Percentiles rank a stretch among this genome's conserved stretches.
phyloP scores from a whole-genome alignment of 2,797 vertebrate species.

The Sardinella longiceps region DNA sequence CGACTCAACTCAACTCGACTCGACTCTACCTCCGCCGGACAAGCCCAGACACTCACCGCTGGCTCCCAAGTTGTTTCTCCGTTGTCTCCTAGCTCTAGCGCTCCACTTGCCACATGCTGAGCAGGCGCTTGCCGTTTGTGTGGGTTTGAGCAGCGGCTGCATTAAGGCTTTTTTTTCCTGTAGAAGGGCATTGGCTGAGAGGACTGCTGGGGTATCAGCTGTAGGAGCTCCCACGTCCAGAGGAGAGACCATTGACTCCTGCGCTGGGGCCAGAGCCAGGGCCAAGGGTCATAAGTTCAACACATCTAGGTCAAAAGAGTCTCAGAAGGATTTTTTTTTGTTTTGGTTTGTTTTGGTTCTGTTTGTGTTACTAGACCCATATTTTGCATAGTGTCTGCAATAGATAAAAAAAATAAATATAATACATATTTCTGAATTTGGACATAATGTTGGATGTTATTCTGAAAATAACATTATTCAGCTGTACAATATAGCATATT shows the following conservation, averaged over 20 bases:
- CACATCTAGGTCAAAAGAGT: background rate
- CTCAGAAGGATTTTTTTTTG: background rate
- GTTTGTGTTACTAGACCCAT: background rate
- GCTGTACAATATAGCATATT: background rate
- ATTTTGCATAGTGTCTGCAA: background rate
- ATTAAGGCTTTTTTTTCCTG: background rate
- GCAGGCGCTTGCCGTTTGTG: background rate
- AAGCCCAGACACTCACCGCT: conserved; percentile 4
- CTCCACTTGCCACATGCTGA: conserved; percentile 19
- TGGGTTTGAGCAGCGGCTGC: background rate
- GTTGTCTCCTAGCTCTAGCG: conserved; percentile 1
- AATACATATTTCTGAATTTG: background rate
- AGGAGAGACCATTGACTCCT: background rate
- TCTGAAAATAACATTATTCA: background rate
- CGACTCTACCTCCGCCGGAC: background rate
- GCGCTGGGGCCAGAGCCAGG: conserved; percentile 35
- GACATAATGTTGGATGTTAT: background rate
- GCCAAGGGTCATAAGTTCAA: conserved; percentile 20
- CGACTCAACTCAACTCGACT: background rate
- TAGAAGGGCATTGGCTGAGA: background rate
- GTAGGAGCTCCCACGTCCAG: conserved; percentile 48
- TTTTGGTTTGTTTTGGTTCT: too few relatives aligned
- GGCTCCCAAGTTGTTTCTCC: conserved; percentile 8
- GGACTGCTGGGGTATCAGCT: conserved; percentile 42
- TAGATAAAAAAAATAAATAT: too few relatives aligned